A percentile compares a stretch with the other conserved stretches of the same genome.
phyloP scores from a whole-genome alignment of 2,113 vertebrate genomes.

The Chionis minor region DNA sequence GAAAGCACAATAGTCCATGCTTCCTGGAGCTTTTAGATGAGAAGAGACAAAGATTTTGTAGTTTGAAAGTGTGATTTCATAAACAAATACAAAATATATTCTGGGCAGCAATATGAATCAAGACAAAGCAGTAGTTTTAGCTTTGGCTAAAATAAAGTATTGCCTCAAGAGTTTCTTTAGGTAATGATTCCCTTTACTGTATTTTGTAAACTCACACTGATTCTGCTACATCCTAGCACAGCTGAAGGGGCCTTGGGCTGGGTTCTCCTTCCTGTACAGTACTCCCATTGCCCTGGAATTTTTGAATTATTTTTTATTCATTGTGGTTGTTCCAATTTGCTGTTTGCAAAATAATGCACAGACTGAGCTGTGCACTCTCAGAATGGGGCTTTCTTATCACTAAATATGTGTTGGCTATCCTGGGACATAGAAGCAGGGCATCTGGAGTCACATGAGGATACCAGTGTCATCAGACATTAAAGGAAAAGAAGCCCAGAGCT shows the following conservation, averaged over 20 bases:
- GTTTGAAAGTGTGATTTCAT: neutral
- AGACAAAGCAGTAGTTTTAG: neutral
- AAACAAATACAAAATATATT: neutral
- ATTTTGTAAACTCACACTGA: neutral
- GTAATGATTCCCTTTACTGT: neutral
- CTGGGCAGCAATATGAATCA: neutral
- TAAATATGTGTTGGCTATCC: neutral
- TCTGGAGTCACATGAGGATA: neutral
- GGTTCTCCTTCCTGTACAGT: neutral
- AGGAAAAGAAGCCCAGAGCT: neutral
- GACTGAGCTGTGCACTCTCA: neutral
- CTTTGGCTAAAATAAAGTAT: neutral
- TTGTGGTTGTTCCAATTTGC: neutral
- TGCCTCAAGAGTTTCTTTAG: neutral
- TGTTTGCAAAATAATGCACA: neutral
- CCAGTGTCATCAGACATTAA: neutral
- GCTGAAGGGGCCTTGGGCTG: neutral
- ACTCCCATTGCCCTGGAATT: neutral
- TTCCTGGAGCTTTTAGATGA: neutral
- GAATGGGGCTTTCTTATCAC: neutral
- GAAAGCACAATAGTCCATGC: neutral
- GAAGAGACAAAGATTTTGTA: neutral
- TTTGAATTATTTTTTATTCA: neutral
- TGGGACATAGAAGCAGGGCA: neutral
- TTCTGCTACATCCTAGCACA: neutral